Evolutionary conservation across 2,888 invertebrate genomes (phyloP).

Genomic region (Limnephilus marmoratus): DNA sequence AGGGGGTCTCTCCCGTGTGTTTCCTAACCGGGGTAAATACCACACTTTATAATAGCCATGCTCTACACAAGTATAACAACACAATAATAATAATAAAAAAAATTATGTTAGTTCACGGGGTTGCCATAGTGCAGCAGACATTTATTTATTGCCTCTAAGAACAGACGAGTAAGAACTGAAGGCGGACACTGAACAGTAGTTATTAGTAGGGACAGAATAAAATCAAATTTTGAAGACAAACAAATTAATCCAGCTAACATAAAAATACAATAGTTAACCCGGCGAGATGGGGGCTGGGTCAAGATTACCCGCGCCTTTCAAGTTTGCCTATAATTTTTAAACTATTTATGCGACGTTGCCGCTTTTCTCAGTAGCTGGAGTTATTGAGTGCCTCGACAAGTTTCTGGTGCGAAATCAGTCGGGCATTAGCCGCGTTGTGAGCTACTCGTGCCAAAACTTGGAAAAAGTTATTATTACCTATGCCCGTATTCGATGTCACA

Average conservation of each 20-base stretch:
- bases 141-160: neutral
- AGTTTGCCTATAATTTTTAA: too few species aligned
- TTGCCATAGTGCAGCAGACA: neutral
- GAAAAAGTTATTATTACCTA: too few species aligned
- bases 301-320: too few species aligned
- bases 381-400: too few species aligned
- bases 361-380: too few species aligned
- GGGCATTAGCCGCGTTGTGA: too few species aligned
- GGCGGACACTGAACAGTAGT: neutral
- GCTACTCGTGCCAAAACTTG: too few species aligned
- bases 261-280: neutral
- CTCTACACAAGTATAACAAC: conserved; percentile 28
- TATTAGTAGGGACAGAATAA: neutral
- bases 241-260: neutral
- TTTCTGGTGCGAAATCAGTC: too few species aligned
- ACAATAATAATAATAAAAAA: neutral
- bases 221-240: neutral
- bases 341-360: too few species aligned
- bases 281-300: too few species aligned
- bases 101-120: neutral
- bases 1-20: conserved; percentile 89
- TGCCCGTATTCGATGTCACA: too few species aligned
- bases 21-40: conserved; percentile 73
- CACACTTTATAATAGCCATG: conserved; percentile 46
- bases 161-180: neutral